Evolutionary conservation across 2,888 invertebrate genomes (phyloP), one percentile per base, ranked within the genome.

Genomic region (Zaprionus bogoriensis): DNA sequence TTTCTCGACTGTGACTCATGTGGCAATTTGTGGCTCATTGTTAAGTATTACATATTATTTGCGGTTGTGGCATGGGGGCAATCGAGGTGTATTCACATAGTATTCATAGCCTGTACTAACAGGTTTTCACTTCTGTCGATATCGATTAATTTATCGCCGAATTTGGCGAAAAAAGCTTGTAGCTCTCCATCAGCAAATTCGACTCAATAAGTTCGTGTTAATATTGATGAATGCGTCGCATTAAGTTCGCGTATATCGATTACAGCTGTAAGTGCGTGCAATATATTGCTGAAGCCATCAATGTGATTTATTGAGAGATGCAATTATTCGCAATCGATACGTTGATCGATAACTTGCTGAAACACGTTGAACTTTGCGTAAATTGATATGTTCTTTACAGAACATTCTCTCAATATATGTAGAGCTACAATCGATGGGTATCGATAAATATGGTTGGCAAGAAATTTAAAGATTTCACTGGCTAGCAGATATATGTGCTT

Each of bases 1-100:
- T n/a, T n/a, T n/a, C n/a, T n/a, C n/a, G n/a, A n/a, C n/a, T 44
- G 50, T 74, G 71, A 71, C 38, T 71, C 74, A 71, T 20, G 42
- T 52, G 2, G 23, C 54, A 45, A 64, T 55, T 64, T 41, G 58
- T 23, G 51, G 6, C 17, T 39, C 28, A 54, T 74, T 68, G 63
- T 58, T 68, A 46, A 63, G 53, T 51, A 38, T 54, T 39, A 66
- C 50, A 59, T 36, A 28, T 19, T 67, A 54, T 47, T 62, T 36
- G 22, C 47, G 22, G 12, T 32, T 10, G 19, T 23, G 22, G n/a
- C n/a, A n/a, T 52, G 19, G n/a, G 27, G 14, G 47, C 22, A 53
- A 72, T 46, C 7, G 41, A 36, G 1, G 9, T 14, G 19, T 2
- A 28, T 44, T 47, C 39, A 25, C 32, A 30, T n/a, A 17, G 53